Conservation (phyloP, 1,140 invertebrate species). For the Agraylea sexmaculata region DNA sequence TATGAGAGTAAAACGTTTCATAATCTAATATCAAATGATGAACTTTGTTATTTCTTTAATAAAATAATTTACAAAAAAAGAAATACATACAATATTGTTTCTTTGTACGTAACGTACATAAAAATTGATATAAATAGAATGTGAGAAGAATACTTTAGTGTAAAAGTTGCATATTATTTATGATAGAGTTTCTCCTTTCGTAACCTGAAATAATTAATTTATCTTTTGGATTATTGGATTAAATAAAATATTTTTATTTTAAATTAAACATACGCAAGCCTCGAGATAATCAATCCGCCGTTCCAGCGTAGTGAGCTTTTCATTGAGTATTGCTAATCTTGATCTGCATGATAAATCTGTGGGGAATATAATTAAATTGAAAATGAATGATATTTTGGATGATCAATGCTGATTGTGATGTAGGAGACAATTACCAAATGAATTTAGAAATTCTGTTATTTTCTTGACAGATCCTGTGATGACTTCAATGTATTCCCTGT, state of each 20-base stretch:
- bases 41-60: too few relatives aligned
- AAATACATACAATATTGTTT: too few relatives aligned
- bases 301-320: conserved; percentile 90
- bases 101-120: too few relatives aligned
- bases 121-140: too few relatives aligned
- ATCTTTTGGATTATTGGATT: conserved; percentile 11
- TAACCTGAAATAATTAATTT: conserved; percentile 49
- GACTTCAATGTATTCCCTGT: conserved; percentile 96
- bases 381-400: conserved; percentile 4
- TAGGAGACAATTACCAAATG: conserved; percentile 67
- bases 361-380: conserved; percentile 26
- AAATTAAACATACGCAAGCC: conserved; percentile 67
- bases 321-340: conserved; percentile 83
- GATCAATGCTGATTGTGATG: not conserved
- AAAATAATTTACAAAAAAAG: too few relatives aligned
- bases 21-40: too few relatives aligned
- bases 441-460: conserved; percentile 96
- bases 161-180: conserved; percentile 29
- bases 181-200: conserved; percentile 79
- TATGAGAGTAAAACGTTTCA: too few relatives aligned
- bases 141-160: not conserved
- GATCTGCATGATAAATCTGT: conserved; percentile 91
- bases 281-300: conserved; percentile 95
- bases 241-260: conserved; percentile 19
- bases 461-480: conserved; percentile 97